Conservation (phyloP, 2,113 vertebrate species). For the Heterotilapia buettikoferi region DNA sequence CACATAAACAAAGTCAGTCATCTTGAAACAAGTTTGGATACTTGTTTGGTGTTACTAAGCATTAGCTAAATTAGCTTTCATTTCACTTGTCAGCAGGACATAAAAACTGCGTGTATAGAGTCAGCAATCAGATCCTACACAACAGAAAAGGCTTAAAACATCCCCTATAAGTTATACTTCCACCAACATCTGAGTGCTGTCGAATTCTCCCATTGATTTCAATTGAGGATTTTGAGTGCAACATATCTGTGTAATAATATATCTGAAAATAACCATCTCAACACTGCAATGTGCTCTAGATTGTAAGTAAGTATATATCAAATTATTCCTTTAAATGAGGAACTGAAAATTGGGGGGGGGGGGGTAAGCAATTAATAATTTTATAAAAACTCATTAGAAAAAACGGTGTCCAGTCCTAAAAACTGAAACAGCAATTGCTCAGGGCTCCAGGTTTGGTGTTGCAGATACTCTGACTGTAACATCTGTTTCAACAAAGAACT, state of each 20-base stretch:
- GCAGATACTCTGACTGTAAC: background rate
- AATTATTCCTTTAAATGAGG: background rate
- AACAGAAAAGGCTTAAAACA: background rate
- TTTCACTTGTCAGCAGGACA: background rate
- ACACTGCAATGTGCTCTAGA: background rate
- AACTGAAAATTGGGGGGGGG: rapidly evolving
- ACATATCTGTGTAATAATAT: background rate
- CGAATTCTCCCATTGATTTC: background rate
- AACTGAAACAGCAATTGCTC: background rate
- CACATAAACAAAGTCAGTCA: background rate
- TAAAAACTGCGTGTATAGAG: rapidly evolving
- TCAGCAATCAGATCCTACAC: background rate
- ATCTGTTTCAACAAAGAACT: background rate
- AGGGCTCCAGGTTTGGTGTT: background rate
- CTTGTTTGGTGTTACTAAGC: rapidly evolving
- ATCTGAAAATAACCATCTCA: background rate
- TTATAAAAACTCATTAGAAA: background rate
- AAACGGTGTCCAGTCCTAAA: background rate
- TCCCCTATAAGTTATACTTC: background rate
- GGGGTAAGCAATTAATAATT: background rate
- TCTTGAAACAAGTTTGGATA: background rate
- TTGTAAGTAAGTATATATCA: background rate
- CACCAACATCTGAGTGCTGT: background rate
- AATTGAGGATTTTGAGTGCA: background rate
- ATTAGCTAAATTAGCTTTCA: background rate